Evolutionary conservation across 2,797 vertebrate species (phyloP).

Genomic region (Tragelaphus eurycerus): DNA sequence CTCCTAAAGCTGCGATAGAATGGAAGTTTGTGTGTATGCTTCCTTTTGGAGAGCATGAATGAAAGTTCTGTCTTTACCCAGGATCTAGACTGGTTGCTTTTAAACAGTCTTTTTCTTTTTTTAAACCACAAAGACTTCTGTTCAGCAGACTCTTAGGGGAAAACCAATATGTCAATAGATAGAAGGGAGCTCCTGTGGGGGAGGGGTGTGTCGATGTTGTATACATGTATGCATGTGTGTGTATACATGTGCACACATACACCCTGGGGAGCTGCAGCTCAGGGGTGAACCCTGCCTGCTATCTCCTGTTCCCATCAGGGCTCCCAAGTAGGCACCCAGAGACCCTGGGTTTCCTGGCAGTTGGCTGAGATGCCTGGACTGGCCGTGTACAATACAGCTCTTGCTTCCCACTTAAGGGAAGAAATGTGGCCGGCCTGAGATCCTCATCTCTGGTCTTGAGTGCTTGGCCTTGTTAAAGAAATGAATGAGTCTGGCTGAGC

Average conservation of each 20-base stretch:
- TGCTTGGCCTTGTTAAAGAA: constrained; percentile 42
- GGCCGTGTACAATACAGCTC: not conserved
- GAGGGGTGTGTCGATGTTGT: not conserved
- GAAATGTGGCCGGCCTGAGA: not conserved
- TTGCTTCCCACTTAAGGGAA: not conserved
- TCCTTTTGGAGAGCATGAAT: not conserved
- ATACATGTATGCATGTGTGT: accelerated
- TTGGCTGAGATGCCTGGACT: not conserved
- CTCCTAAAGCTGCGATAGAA: not conserved
- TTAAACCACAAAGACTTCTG: not conserved
- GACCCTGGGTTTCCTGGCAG: not conserved
- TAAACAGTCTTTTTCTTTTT: not conserved
- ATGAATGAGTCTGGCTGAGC: constrained; percentile 28
- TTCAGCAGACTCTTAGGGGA: not conserved
- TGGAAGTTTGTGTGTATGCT: not conserved
- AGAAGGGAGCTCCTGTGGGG: not conserved
- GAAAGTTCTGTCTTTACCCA: not conserved
- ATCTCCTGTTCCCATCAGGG: not conserved
- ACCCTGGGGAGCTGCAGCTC: not conserved
- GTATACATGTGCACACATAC: not conserved
- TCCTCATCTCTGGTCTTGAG: not conserved
- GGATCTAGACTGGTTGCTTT: not conserved
- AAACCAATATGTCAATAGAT: not conserved
- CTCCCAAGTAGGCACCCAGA: not conserved
- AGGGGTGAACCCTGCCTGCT: not conserved